A percentile compares a stretch with the other conserved stretches of the same genome.
phyloP scores from a whole-genome alignment of 2,113 vertebrate species.

The Rhombomys opimus region DNA sequence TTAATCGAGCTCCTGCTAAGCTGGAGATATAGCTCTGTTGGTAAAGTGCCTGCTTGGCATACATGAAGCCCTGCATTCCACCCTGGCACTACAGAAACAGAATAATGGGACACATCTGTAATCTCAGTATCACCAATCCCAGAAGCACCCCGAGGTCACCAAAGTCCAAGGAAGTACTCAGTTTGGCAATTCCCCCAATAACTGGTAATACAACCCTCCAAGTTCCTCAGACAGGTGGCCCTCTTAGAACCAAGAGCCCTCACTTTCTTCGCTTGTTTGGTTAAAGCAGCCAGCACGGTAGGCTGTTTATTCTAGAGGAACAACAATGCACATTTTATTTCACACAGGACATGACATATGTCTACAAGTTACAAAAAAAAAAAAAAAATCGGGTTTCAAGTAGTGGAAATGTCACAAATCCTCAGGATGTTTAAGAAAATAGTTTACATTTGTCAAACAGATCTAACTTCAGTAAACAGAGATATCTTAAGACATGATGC shows the following conservation, averaged over 20 bases:
- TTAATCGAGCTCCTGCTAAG: neutral
- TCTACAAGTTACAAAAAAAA: slow-evolving; percentile 30
- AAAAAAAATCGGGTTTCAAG: slow-evolving; percentile 42
- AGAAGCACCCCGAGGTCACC: neutral
- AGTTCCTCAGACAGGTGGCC: neutral
- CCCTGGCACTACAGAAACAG: neutral
- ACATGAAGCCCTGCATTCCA: neutral
- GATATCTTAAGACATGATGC: slow-evolving; percentile 10
- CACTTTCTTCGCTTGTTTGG: neutral
- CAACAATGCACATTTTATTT: neutral
- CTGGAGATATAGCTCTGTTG: neutral
- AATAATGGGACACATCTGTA: neutral
- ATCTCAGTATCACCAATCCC: neutral
- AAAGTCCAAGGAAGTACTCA: slow-evolving; percentile 9
- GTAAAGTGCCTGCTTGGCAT: neutral
- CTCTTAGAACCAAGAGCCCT: neutral
- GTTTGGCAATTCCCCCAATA: neutral
- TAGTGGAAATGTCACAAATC: slow-evolving; percentile 12
- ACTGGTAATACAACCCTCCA: neutral
- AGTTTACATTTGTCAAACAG: slow-evolving; percentile 63
- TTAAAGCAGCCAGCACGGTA: neutral
- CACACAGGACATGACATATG: slow-evolving; percentile 43
- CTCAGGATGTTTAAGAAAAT: slow-evolving; percentile 34
- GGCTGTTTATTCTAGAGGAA: neutral
- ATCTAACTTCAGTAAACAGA: slow-evolving; percentile 59